phyloP scores from a whole-genome alignment of 2,113 vertebrate species.

The Cromileptes altivelis region DNA sequence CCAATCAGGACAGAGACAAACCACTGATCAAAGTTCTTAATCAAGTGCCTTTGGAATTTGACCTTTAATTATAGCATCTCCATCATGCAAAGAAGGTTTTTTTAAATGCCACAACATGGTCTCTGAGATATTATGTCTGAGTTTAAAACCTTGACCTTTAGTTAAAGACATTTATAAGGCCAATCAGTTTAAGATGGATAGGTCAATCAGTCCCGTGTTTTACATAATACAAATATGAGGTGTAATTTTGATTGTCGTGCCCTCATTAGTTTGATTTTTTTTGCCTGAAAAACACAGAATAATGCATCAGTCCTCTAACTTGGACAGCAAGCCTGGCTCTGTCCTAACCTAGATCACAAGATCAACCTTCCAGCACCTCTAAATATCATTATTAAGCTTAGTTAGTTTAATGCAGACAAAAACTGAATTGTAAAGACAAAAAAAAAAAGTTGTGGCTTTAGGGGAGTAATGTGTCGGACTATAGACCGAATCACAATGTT shows the following conservation, averaged over 20 bases:
- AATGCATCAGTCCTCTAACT: not conserved
- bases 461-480: too few relatives aligned
- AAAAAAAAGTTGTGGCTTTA: too few relatives aligned
- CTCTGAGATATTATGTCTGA: not conserved
- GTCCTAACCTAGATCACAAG: not conserved
- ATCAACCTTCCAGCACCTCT: not conserved
- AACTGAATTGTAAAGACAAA: not conserved
- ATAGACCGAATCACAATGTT: too few relatives aligned
- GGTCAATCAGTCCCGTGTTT: not conserved
- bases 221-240: not conserved
- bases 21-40: not conserved
- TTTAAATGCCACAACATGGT: slow-evolving; percentile 24
- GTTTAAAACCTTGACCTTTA: slow-evolving; percentile 25
- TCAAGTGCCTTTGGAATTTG: slow-evolving; percentile 13
- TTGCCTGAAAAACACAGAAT: not conserved
- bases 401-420: not conserved
- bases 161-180: slow-evolving; percentile 8
- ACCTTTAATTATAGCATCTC: slow-evolving; percentile 25
- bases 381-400: not conserved
- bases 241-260: not conserved
- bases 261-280: slow-evolving; percentile 1
- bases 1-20: not conserved
- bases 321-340: not conserved
- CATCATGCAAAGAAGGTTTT: slow-evolving; percentile 12
- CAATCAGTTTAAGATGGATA: not conserved